Evolutionary conservation across 2,888 invertebrate genomes (phyloP), one percentile per base, ranked within the genome.

Genomic region (Fragum whitleyi): DNA sequence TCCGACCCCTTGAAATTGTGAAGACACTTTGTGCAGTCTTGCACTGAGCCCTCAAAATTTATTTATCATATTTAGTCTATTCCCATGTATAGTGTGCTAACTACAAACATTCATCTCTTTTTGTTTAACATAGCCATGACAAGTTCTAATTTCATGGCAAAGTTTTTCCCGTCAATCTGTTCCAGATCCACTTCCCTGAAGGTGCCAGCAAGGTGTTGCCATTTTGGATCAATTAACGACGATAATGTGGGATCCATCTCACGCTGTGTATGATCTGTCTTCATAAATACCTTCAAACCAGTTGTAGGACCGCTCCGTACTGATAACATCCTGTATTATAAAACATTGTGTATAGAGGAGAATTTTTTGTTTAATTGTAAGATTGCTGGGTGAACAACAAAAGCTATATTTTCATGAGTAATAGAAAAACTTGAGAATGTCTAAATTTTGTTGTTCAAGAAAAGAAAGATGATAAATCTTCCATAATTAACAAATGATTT

Each of bases 131-230:
- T 80, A 19, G 98, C 98, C 98, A 98, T 98, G 6, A 98, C 95
- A 89, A 98, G 95, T 95, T 99, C 98, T 96, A 98, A 97, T 95
- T 98, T 98, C 92, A 98, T 98, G 7, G 98, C 95, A 93, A 99
- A 98, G 94, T 98, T 98, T 92, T 97, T 97, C 70, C 99, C 98
- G 93, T 98, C 98, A 96, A 99, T 97, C 94, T 97, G 97, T 86
- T 98, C 98, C 94, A 98, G 96, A 89, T 97, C 96, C 23, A 97
- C 97, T 77, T 94, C 93, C 78, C 93, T 91, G 94, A 98, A 98
- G 68, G 97, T 96, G 29, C 98, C 97, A n/a, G 97, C 97, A 0
- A 98, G 95, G 94, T 98, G 97, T 92, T 97, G 97, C 98, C 98
- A 98, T 93, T 98, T 97, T 88, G 97, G 96, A 91, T 98, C 97